Evolutionary conservation across 2,113 vertebrate species (phyloP), one percentile per base, ranked within the genome.

Genomic region (Gopherus flavomarginatus): DNA sequence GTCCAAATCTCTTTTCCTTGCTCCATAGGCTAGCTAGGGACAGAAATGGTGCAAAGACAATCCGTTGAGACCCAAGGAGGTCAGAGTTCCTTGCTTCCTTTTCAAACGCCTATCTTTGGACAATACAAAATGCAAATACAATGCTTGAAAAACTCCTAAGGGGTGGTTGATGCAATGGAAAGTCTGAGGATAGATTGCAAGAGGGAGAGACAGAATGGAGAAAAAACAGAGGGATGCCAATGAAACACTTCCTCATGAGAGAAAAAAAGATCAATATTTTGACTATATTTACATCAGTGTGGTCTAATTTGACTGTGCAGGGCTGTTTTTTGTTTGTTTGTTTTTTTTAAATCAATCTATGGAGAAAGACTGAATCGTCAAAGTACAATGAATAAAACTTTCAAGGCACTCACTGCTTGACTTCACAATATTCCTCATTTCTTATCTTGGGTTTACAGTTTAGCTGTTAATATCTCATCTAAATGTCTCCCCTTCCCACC

Each of bases 11-110:
- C 72, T 44, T 38, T 50, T 27, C 21, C 50, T n/a, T 62, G 19
- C 56, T 90, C 22, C 11, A 17, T 11, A 94, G 56, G 83, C 42
- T 31, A 90, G 47, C 5, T 69, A 5, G 19, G 24, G 11, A 44
- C 2, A 12, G 42, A 5, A 38, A 89, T 49, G 56, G 1, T 85
- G 26, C 19, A 83, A 91, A 93, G 14, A n/a, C 2, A 82, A 59
- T 26, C 81, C 80, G 80, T 26, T 35, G 65, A 90, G 94, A 81
- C 10, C 78, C 57, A 90, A 11, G 4, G 0, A 0, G 2, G n/a
- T 53, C 52, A 86, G 27, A 29, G 2, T 21, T 93, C 13, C 8
- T 24, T 35, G 0, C 0, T 0, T 80, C 75, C 47, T 10, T 54
- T 85, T 83, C 38, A 21, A 79, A 26, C 14, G 75, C 72, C 8